Conservation (phyloP, 2,888 invertebrate species). For the Dexiosoma caninum region DNA sequence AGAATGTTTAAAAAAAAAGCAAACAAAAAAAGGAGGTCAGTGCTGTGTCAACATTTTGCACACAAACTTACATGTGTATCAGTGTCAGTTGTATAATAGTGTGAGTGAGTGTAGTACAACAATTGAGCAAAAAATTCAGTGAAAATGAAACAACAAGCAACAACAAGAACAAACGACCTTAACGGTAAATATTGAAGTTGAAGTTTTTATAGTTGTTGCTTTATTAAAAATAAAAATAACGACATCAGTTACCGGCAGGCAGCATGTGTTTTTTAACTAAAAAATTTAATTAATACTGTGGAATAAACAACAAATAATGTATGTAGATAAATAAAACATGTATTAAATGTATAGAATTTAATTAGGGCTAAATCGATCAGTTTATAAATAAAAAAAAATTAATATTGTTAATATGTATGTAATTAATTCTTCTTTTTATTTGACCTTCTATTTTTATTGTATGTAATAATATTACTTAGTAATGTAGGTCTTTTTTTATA, state of each 20-base stretch:
- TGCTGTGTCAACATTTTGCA: slow-evolving; percentile 30
- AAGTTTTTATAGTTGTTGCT: slow-evolving; percentile 10
- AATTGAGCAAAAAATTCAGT: not conserved
- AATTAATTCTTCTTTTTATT: too few relatives aligned
- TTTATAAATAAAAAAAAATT: too few relatives aligned
- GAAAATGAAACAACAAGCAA: slow-evolving; percentile 17
- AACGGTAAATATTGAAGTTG: slow-evolving; percentile 49
- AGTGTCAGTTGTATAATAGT: not conserved
- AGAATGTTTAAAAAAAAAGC: slow-evolving; percentile 6
- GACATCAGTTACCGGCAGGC: not conserved
- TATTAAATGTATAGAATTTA: not conserved
- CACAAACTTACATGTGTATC: not conserved
- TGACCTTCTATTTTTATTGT: too few relatives aligned
- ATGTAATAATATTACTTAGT: too few relatives aligned
- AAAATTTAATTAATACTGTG: not conserved
- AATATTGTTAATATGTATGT: too few relatives aligned
- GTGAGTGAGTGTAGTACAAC: not conserved
- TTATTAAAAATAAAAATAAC: slow-evolving; percentile 18
- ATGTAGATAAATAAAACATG: not conserved
- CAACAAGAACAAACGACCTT: slow-evolving; percentile 49
- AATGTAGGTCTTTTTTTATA: too few relatives aligned
- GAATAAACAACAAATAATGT: not conserved
- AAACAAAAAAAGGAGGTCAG: slow-evolving; percentile 48
- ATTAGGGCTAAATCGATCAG: too few relatives aligned
- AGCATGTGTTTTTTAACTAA: not conserved